A percentile compares a stretch with the other conserved stretches of the same genome.
These are phyloP conservation scores for Heliornis fulica DNA, from an alignment of 2,113 vertebrate species.

Conservation along the genomic window DNA sequence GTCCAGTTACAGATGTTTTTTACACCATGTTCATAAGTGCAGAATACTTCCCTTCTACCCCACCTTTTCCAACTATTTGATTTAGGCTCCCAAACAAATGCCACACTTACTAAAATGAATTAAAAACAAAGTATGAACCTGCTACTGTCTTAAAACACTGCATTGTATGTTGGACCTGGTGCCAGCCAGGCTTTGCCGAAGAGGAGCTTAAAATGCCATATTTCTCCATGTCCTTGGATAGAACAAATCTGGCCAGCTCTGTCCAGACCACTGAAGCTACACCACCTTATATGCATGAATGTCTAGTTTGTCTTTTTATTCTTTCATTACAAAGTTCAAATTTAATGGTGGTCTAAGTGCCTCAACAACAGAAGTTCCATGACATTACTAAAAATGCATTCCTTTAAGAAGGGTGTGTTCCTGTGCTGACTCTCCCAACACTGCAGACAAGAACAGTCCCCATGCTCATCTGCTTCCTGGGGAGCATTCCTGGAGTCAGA, in stretches of 20 bases:
- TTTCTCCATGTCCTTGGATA: neutral
- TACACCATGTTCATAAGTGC: neutral
- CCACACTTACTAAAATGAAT: neutral
- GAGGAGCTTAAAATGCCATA: neutral
- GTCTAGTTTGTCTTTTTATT: accelerated
- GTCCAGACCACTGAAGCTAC: neutral
- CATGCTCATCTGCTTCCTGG: accelerated
- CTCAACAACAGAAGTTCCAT: neutral
- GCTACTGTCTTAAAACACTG: neutral
- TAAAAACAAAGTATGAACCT: neutral
- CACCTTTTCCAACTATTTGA: neutral
- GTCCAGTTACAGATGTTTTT: neutral
- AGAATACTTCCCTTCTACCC: neutral
- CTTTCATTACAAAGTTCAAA: neutral
- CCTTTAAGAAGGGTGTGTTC: neutral
- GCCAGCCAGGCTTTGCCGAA: neutral
- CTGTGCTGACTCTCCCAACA: neutral
- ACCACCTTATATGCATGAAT: neutral
- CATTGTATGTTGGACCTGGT: neutral
- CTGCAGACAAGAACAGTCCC: neutral
- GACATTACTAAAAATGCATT: neutral
- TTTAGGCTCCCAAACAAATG: neutral
- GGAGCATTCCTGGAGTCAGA: neutral
- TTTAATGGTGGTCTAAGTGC: neutral
- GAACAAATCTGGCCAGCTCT: neutral